A percentile compares a stretch with the other conserved stretches of the same genome.
These are phyloP conservation scores for Tokudaia muenninki DNA, from an alignment of 2,797 vertebrate species.

Conservation along the genomic window DNA sequence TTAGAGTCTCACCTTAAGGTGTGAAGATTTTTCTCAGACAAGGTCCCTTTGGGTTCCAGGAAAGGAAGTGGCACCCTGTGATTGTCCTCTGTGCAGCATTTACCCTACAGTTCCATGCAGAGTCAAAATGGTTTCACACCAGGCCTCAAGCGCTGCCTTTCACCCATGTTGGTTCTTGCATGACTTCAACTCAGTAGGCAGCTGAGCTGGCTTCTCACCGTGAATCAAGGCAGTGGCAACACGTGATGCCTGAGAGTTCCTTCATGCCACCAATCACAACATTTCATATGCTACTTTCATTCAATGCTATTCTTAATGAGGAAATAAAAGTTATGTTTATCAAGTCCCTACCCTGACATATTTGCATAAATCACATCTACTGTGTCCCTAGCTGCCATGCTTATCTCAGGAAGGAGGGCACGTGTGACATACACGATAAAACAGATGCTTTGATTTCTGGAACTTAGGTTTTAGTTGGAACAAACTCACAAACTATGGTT, in stretches of 20 bases:
- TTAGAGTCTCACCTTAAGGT: conserved; percentile 20
- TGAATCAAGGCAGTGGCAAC: background rate
- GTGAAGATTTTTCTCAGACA: background rate
- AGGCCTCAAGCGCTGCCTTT: background rate
- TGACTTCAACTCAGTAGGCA: background rate
- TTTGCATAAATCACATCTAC: background rate
- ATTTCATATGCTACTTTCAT: background rate
- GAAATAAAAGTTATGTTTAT: background rate
- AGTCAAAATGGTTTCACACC: background rate
- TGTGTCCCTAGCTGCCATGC: background rate
- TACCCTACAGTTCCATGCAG: background rate
- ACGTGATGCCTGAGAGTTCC: background rate
- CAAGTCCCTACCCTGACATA: conserved; percentile 2
- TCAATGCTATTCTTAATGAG: background rate
- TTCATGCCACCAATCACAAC: background rate
- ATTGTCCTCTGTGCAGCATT: background rate
- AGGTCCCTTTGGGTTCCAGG: background rate
- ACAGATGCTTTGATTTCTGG: background rate
- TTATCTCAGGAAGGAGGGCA: background rate
- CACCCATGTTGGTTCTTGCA: background rate
- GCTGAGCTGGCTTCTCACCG: background rate
- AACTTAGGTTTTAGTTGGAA: background rate
- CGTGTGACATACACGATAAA: background rate
- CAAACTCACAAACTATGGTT: background rate
- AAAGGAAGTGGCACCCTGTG: background rate